phyloP scores from a whole-genome alignment of 2,113 vertebrate species.

The Alethe diademata region DNA sequence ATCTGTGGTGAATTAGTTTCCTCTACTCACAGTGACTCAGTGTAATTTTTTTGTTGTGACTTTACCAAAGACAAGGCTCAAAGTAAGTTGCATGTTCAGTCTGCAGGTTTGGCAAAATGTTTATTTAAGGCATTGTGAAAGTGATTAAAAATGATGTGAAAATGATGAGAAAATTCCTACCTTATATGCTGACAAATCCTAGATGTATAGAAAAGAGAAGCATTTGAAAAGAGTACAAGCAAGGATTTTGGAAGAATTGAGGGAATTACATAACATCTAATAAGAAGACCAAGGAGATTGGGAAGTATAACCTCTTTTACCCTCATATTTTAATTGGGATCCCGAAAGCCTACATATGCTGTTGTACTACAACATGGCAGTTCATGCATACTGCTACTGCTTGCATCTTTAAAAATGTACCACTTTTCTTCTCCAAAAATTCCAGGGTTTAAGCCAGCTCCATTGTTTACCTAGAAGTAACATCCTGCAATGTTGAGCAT shows the following conservation, averaged over 20 bases:
- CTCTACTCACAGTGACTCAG: background rate
- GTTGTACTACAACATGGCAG: background rate
- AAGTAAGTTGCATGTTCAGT: background rate
- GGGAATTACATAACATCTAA: background rate
- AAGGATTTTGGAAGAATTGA: background rate
- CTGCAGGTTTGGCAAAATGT: background rate
- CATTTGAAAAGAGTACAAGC: background rate
- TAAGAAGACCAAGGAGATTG: background rate
- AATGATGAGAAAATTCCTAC: background rate
- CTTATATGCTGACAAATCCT: background rate
- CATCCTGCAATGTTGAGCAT: background rate
- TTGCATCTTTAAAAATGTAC: background rate
- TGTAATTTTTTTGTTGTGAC: background rate
- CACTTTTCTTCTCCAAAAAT: background rate
- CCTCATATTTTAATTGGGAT: background rate
- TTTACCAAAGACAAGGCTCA: background rate
- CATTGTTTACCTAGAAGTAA: background rate
- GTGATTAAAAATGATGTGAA: background rate
- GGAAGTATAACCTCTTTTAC: background rate
- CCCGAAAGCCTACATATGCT: background rate
- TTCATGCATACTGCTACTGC: background rate
- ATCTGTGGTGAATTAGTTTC: background rate
- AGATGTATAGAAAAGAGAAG: background rate
- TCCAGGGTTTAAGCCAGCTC: background rate
- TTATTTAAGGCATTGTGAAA: background rate